A percentile compares a stretch with the other conserved stretches of the same genome.
Conservation (phyloP, 2,797 vertebrate species). For the Taenioides sp. region DNA sequence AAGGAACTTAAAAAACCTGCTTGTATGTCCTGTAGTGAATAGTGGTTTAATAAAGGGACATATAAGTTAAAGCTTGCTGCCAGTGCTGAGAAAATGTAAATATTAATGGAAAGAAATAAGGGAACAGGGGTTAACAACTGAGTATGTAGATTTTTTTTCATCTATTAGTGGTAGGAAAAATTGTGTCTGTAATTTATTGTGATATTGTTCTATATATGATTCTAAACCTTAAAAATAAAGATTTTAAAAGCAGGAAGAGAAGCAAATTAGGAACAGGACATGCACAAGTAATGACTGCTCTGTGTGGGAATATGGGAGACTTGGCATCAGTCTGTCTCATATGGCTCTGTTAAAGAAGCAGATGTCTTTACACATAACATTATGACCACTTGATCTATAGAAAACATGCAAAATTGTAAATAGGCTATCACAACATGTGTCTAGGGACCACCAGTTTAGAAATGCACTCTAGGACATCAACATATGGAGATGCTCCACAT, state of each 20-base stretch:
- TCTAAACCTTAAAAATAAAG: background rate
- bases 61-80: background rate
- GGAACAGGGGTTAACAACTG: background rate
- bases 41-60: background rate
- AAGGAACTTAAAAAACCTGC: background rate
- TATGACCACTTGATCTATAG: background rate
- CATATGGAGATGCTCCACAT: constrained; percentile 49
- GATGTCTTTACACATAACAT: background rate
- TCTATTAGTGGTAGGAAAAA: too few species aligned
- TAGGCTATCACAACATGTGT: constrained; percentile 21
- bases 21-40: background rate
- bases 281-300: background rate
- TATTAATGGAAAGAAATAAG: too few species aligned
- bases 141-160: background rate
- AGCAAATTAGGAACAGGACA: background rate
- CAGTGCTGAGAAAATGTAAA: too few species aligned
- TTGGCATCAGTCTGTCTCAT: background rate
- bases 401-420: constrained; percentile 9
- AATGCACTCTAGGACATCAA: constrained; percentile 25
- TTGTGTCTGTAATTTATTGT: too few species aligned
- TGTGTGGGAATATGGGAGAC: background rate
- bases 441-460: constrained; percentile 28
- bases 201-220: background rate
- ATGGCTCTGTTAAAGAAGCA: background rate
- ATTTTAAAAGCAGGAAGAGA: background rate